A percentile compares a stretch with the other conserved stretches of the same genome.
Evolutionary conservation across 2,888 invertebrate species (phyloP).

Genomic region (Lasius platythorax): DNA sequence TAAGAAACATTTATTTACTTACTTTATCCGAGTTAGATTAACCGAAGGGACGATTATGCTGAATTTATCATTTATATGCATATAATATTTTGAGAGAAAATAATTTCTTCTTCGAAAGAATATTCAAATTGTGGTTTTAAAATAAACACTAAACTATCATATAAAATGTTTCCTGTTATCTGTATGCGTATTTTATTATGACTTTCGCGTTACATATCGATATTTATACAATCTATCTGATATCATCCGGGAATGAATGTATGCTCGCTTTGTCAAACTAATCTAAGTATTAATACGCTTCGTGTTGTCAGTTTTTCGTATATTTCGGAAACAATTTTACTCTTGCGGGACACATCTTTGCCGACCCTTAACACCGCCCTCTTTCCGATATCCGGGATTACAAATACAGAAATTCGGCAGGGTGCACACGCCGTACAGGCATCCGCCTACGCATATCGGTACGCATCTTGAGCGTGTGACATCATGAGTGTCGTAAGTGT

Average conservation of each 20-base stretch:
- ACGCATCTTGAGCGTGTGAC: constrained; percentile 86
- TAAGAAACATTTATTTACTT: background rate
- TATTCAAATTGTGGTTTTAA: background rate
- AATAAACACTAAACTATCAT: background rate
- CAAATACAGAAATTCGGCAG: constrained; percentile 92
- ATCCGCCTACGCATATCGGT: constrained; percentile 90
- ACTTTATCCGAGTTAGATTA: constrained; percentile 1
- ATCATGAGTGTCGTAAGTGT: constrained; percentile 82
- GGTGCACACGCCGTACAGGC: constrained; percentile 91
- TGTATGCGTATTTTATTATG: constrained; percentile 3
- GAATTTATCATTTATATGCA: background rate
- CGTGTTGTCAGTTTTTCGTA: background rate
- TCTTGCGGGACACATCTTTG: constrained; percentile 87
- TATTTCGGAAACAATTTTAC: background rate
- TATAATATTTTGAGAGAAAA: constrained; percentile 1
- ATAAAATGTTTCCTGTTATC: background rate
- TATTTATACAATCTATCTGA: constrained; percentile 16
- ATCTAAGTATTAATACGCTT: background rate
- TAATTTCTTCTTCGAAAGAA: background rate
- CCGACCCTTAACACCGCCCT: constrained; percentile 89
- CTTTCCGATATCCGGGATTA: constrained; percentile 90
- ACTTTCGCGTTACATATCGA: background rate
- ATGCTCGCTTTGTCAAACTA: background rate
- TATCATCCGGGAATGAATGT: constrained; percentile 8
- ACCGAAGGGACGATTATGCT: background rate